A percentile compares a stretch with the other conserved stretches of the same genome.
Evolutionary conservation across 64 coral and sea anemone species (phyloP).

Genomic region (Porites lutea): DNA sequence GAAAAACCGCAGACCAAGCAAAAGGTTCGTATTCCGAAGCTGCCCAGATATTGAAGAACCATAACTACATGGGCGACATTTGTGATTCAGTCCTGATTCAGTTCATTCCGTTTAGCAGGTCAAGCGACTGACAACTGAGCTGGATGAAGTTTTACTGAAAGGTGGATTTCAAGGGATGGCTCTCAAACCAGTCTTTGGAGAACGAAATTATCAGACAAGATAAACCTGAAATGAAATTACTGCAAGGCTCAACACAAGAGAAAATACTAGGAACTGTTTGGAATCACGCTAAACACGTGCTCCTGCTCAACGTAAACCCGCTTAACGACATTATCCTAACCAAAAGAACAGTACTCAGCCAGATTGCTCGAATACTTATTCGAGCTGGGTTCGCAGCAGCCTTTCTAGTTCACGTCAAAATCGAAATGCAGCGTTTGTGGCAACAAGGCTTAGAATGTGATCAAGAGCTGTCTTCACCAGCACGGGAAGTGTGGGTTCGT

Average conservation of each 20-base stretch:
- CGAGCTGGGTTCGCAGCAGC: constrained; percentile 56
- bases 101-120: constrained; percentile 15
- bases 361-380: constrained; percentile 53
- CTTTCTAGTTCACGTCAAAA: no score
- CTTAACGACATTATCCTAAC: constrained; percentile 22
- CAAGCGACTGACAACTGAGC: constrained; percentile 40
- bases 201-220: constrained; percentile 30
- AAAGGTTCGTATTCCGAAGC: constrained; percentile 46
- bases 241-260: constrained; percentile 49
- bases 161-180: no score
- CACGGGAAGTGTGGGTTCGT: constrained; percentile 10
- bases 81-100: constrained; percentile 46
- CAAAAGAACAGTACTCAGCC: constrained; percentile 55
- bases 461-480: no score
- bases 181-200: constrained; percentile 61
- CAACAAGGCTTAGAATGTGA: no score
- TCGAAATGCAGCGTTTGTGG: no score
- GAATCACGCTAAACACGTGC: constrained; percentile 1
- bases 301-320: constrained; percentile 35
- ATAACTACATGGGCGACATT: no score
- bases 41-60: constrained; percentile 52
- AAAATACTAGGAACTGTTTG: constrained; percentile 53
- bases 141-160: constrained; percentile 62
- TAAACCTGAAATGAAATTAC: constrained; percentile 27
- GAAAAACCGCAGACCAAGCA: constrained; percentile 67